These are phyloP conservation scores for Furcifer pardalis DNA, from an alignment of 2,797 vertebrate genomes.

Conservation along the genomic window DNA sequence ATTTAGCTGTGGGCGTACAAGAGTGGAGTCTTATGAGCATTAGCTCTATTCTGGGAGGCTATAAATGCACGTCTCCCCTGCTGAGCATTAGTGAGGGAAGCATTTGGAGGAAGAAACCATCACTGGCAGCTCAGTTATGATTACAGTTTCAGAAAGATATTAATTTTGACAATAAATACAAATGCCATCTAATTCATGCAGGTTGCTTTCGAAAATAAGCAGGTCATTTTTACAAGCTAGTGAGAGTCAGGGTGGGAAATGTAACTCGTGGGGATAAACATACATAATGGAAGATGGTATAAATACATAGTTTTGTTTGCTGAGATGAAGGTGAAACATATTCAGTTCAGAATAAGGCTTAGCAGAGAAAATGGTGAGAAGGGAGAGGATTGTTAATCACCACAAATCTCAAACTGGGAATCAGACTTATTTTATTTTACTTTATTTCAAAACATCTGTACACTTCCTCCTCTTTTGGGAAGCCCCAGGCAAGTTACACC, in stretches of 20 bases:
- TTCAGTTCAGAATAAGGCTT: neutral
- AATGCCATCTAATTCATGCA: slow-evolving; percentile 60
- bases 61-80: slow-evolving; percentile 46
- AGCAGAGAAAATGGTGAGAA: neutral
- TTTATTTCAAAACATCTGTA: neutral
- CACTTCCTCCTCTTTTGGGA: neutral
- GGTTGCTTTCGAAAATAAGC: slow-evolving; percentile 66
- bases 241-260: slow-evolving; percentile 47
- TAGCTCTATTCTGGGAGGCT: slow-evolving; percentile 62
- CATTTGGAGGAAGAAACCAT: slow-evolving; percentile 53
- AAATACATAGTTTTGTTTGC: slow-evolving; percentile 59
- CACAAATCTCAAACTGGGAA: neutral
- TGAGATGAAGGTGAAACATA: slow-evolving; percentile 25
- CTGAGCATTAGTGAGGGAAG: slow-evolving; percentile 55
- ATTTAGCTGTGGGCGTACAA: slow-evolving; percentile 66
- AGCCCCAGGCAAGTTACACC: neutral
- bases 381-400: neutral
- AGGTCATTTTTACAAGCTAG: slow-evolving; percentile 69
- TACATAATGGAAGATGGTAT: slow-evolving; percentile 8
- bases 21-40: slow-evolving; percentile 62
- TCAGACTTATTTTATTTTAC: neutral
- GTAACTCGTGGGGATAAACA: slow-evolving; percentile 43
- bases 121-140: slow-evolving; percentile 46
- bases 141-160: slow-evolving; percentile 67
- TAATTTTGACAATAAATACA: slow-evolving; percentile 73